Base-by-base conservation (phyloP, 2,797 vertebrate species). In the Mus caroli region DNA sequence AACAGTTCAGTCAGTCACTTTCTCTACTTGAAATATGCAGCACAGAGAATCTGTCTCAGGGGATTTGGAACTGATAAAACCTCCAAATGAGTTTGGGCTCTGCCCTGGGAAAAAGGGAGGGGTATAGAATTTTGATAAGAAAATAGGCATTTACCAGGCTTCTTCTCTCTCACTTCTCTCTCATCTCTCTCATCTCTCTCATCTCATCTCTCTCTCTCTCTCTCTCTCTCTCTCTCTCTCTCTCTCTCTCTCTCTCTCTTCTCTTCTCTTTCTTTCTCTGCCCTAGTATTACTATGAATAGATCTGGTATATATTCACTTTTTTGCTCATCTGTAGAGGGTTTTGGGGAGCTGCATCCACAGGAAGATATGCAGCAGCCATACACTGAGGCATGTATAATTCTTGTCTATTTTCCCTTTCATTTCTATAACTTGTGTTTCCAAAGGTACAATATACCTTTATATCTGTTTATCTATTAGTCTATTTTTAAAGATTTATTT, bases 371-470 rank as follows among this genome's bases (percentile, higher is more conserved):
- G 28, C 28, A 6, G 6, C 34, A 26, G 2, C 9, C 31, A 20
- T 0, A 15, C 3, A 0, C 15, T 2, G 15, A 28, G 1, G 17
- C 46, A 15, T 2, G 0, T 0, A 2, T 0, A 12, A 62, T 69
- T 34, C 37, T 2, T 73, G 28, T 60, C 31, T 60, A 14, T 60
- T 43, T 89, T 28, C 43, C 31, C 77, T 82, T 43, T 90, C 9
- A 13, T 40, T 60, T 91, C 67, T 54, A 26, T 14, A 22, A 60
- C 9, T 22, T 1, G 14, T 46, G 46, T 60, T 91, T 88, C 64
- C 46, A 64, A 37, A 67, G 76, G 46, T 10, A 1, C 62, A 19
- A 73, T 46, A 46, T 12, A 46, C 26, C 60, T 58, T 31, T 76
- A 46, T n/a, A 75, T 58, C 73, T 88, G 43, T 88, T 75, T 76